Conservation (phyloP, 2,797 vertebrate genomes). For the Enteromius unitaeniatus region DNA sequence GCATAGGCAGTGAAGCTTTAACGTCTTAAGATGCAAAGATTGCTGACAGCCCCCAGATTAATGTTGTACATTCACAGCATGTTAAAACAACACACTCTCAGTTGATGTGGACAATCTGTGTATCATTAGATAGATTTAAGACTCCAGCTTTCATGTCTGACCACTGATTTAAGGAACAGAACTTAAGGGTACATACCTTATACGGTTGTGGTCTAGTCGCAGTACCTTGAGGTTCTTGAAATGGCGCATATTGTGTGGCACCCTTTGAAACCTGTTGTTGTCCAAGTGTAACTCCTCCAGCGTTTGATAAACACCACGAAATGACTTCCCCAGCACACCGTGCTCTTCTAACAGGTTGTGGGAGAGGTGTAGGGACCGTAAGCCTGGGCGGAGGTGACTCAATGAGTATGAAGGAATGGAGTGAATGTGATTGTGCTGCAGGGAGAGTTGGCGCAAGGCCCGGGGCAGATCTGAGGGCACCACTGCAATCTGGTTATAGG, state of each 20-base stretch:
- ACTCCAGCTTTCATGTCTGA: not conserved
- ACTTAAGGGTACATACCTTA: slow-evolving; percentile 69
- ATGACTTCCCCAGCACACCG: slow-evolving; percentile 69
- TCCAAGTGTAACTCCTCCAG: slow-evolving; percentile 80
- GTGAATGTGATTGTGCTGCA: slow-evolving; percentile 79
- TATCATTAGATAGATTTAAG: not conserved
- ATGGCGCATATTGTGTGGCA: slow-evolving; percentile 78
- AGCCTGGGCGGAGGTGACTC: slow-evolving; percentile 77
- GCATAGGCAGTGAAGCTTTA: not conserved
- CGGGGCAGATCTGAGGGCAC: slow-evolving; percentile 78
- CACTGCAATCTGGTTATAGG: slow-evolving; percentile 75
- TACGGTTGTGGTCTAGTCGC: slow-evolving; percentile 80
- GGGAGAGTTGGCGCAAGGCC: slow-evolving; percentile 70
- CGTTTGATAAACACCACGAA: slow-evolving; percentile 78
- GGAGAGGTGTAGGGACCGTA: slow-evolving; percentile 78
- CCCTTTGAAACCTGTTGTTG: slow-evolving; percentile 75
- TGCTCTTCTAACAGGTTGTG: slow-evolving; percentile 74
- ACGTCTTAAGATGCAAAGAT: not conserved
- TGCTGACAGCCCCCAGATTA: not conserved
- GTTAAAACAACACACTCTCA: not conserved
- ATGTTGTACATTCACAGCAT: not conserved
- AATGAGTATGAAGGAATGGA: slow-evolving; percentile 74
- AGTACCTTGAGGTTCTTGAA: slow-evolving; percentile 80
- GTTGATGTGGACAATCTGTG: not conserved
- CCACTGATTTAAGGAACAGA: not conserved